phyloP scores from a whole-genome alignment of 2,888 invertebrate genomes.

The Cerastis rubricosa region DNA sequence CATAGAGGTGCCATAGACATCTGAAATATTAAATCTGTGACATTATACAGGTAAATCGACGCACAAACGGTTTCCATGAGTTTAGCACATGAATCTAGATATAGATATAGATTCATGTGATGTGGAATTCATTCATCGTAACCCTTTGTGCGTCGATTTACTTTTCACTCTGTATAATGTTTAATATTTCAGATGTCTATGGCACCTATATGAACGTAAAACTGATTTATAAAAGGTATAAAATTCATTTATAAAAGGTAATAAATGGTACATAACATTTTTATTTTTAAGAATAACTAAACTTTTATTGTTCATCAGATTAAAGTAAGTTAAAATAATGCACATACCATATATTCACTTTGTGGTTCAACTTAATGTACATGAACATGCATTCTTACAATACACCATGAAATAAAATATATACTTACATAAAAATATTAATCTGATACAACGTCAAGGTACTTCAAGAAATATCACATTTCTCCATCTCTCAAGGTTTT shows the following conservation, averaged over 20 bases:
- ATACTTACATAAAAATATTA: slow-evolving; percentile 8
- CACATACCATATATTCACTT: background rate
- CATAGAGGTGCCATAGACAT: background rate
- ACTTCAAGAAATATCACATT: slow-evolving; percentile 30
- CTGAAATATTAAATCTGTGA: background rate
- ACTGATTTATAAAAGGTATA: too few species aligned
- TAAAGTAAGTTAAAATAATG: background rate
- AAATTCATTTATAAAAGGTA: too few species aligned
- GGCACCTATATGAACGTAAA: too few species aligned
- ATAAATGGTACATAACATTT: background rate
- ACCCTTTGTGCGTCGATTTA: too few species aligned
- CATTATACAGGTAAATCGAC: background rate
- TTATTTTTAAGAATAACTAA: background rate
- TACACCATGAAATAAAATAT: slow-evolving; percentile 15
- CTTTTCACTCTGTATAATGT: too few species aligned
- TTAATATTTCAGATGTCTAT: too few species aligned
- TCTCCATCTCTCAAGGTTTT: slow-evolving; percentile 39
- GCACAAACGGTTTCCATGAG: too few species aligned
- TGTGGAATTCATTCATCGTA: too few species aligned
- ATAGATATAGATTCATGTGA: too few species aligned
- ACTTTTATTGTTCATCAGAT: background rate
- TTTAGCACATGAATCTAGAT: too few species aligned
- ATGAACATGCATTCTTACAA: slow-evolving; percentile 19
- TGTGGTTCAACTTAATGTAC: background rate
- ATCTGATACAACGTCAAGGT: slow-evolving; percentile 24